Percentiles rank a stretch among this genome's conserved stretches.
These are phyloP conservation scores for Zootermopsis nevadensis DNA, from an alignment of 2,888 invertebrate genomes.

Conservation along the genomic window DNA sequence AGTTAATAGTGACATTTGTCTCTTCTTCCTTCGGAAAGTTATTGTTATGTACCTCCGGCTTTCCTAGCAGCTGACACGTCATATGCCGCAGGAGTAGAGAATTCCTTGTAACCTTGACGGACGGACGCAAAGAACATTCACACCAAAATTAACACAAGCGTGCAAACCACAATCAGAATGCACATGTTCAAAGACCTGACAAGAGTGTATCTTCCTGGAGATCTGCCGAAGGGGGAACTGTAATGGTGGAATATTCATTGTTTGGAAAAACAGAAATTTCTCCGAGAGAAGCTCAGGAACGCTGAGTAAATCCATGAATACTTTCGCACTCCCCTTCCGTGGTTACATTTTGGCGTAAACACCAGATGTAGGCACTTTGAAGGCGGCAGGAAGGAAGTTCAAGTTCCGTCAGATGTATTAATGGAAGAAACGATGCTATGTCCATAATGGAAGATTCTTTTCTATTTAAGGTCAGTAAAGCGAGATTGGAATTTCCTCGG, in stretches of 20 bases:
- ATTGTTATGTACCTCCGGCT: slow-evolving; percentile 3
- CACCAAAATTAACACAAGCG: not conserved
- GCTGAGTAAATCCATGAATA: not conserved
- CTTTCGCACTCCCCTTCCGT: not conserved
- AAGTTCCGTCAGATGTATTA: not conserved
- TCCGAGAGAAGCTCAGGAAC: not conserved
- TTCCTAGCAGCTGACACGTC: not conserved
- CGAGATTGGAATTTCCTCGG: not conserved
- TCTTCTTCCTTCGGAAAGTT: not conserved
- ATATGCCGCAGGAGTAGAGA: not conserved
- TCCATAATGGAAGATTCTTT: not conserved
- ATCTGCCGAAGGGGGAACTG: not conserved
- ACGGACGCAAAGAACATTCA: not conserved
- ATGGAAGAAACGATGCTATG: not conserved
- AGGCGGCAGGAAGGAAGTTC: not conserved
- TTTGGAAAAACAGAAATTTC: not conserved
- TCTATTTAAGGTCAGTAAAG: not conserved
- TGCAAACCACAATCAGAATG: slow-evolving; percentile 10
- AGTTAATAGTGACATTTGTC: not conserved
- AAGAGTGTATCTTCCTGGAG: not conserved
- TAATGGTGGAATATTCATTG: not conserved
- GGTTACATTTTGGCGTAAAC: not conserved
- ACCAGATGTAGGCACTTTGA: not conserved
- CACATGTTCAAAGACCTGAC: not conserved
- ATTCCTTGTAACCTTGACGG: not conserved